A percentile compares a stretch with the other conserved stretches of the same genome.
phyloP scores from a whole-genome alignment of 2,113 vertebrate species.

The Corvus moneduloides region DNA sequence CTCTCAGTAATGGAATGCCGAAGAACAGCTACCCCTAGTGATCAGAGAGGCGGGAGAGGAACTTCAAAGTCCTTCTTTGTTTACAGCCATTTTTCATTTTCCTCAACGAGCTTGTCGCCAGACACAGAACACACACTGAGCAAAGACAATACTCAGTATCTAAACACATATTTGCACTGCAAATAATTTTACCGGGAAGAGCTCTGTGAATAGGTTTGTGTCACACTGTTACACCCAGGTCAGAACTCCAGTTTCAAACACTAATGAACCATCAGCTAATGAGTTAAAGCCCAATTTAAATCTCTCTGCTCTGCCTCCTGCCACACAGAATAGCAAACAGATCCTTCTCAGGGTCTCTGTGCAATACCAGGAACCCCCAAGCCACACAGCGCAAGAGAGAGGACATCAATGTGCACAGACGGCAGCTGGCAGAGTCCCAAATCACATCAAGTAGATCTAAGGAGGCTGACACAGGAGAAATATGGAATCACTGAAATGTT shows the following conservation, averaged over 20 bases:
- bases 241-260: not conserved
- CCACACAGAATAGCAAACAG: not conserved
- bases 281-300: not conserved
- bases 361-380: not conserved
- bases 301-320: not conserved
- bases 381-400: not conserved
- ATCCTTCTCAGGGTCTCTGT: not conserved
- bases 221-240: not conserved
- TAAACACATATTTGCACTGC: not conserved
- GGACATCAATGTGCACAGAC: not conserved
- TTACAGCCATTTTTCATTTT: not conserved
- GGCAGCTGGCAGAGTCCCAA: not conserved
- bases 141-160: not conserved
- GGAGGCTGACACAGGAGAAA: not conserved
- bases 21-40: slow-evolving; percentile 62
- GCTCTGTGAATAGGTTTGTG: not conserved
- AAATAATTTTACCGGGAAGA: not conserved
- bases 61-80: not conserved
- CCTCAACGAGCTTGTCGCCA: not conserved
- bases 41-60: not conserved
- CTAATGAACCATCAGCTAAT: not conserved
- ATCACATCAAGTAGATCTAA: not conserved
- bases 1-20: not conserved
- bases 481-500: fast-evolving
- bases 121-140: not conserved